Evolutionary conservation across 1,140 invertebrate genomes (phyloP).

Genomic region (Ladona fulva): DNA sequence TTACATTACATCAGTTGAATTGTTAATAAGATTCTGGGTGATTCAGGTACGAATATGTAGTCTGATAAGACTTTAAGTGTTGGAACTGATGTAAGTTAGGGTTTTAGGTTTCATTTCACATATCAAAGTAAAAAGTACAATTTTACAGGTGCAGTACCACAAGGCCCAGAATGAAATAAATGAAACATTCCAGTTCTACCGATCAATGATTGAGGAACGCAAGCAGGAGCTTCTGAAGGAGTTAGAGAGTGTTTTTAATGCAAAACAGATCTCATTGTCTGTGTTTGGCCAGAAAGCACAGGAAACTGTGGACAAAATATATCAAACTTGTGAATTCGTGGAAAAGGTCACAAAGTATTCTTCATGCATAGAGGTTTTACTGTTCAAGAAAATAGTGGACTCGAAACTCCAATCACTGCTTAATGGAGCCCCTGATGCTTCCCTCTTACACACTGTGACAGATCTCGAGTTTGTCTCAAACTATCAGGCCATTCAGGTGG

Average conservation of each 20-base stretch:
- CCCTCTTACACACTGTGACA: conserved; percentile 54
- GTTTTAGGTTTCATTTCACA: background rate
- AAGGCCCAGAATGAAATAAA: conserved; percentile 91
- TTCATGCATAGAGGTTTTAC: conserved; percentile 77
- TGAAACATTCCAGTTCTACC: conserved; percentile 92
- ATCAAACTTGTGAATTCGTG: conserved; percentile 87
- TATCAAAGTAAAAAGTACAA: background rate
- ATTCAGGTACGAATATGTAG: too few relatives aligned
- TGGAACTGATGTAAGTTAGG: too few relatives aligned
- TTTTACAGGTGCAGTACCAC: conserved; percentile 73
- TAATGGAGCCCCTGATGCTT: conserved; percentile 74
- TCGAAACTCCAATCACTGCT: conserved; percentile 77
- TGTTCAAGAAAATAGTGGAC: conserved; percentile 91
- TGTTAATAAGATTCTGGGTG: too few relatives aligned
- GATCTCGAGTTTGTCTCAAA: conserved; percentile 95
- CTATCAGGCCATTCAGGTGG: conserved; percentile 89
- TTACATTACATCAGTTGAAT: too few relatives aligned
- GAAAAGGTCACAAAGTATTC: conserved; percentile 85
- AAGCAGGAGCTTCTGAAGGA: conserved; percentile 91
- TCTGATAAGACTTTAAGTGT: too few relatives aligned
- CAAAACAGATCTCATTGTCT: conserved; percentile 77
- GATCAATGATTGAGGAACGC: conserved; percentile 89
- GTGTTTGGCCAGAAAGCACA: conserved; percentile 85
- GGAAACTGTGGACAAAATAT: conserved; percentile 88
- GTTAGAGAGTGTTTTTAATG: conserved; percentile 83